Evolutionary conservation across 2,113 vertebrate species (phyloP).

Genomic region (Fukomys damarensis): DNA sequence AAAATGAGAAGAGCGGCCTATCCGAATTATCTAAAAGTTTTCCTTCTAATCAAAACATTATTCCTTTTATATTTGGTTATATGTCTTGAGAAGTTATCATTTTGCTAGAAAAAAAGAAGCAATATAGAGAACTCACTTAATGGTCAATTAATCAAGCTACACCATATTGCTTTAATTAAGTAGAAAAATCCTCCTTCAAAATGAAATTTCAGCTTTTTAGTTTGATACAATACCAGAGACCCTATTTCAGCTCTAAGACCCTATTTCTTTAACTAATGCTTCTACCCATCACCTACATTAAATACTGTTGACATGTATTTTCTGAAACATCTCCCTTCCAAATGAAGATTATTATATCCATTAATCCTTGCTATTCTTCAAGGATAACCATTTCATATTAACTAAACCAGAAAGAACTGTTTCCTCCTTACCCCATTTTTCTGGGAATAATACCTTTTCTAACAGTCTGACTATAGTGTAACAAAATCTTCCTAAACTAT

Average conservation of each 20-base stretch:
- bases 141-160: conserved; percentile 25
- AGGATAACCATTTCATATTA: background rate
- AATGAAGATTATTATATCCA: background rate
- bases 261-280: background rate
- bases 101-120: background rate
- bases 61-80: background rate
- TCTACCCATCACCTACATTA: background rate
- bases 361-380: background rate
- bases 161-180: conserved; percentile 10
- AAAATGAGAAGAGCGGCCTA: background rate
- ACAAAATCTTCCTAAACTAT: background rate
- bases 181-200: background rate
- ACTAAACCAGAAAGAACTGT: background rate
- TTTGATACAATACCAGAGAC: background rate
- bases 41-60: background rate
- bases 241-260: background rate
- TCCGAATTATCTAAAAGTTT: background rate
- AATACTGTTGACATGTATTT: background rate
- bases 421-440: background rate
- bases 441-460: background rate
- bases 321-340: background rate
- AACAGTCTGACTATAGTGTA: background rate
- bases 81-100: background rate
- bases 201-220: conserved; percentile 8
- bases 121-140: background rate